These are phyloP conservation scores for Antennarius maculatus DNA, from an alignment of 2,797 vertebrate species.

Conservation along the genomic window DNA sequence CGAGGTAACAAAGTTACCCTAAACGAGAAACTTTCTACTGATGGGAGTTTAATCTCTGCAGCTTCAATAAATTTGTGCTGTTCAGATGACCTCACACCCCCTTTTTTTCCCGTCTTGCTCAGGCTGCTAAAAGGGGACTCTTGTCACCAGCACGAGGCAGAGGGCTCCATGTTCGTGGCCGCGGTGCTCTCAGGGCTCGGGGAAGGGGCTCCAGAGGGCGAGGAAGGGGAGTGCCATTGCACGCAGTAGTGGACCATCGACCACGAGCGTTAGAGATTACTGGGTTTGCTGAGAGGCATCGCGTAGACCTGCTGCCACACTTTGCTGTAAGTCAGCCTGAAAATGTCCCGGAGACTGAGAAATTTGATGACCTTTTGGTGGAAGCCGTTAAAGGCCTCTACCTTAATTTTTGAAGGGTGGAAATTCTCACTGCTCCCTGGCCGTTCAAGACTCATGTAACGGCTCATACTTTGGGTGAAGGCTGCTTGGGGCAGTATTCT, in stretches of 20 bases:
- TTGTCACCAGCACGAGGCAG: constrained; percentile 89
- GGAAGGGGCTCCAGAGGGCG: constrained; percentile 88
- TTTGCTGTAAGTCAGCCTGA: constrained; percentile 90
- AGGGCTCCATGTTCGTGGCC: constrained; percentile 85
- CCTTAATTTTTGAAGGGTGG: neutral
- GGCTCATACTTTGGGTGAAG: neutral
- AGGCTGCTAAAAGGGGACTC: constrained; percentile 96
- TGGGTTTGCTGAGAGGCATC: constrained; percentile 88
- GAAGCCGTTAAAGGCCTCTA: constrained; percentile 9
- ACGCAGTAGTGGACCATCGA: constrained; percentile 93
- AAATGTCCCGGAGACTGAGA: neutral
- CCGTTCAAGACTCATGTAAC: neutral
- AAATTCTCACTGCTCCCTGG: neutral
- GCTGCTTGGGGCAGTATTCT: too few relatives aligned
- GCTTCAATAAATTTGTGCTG: neutral
- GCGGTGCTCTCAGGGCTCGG: constrained; percentile 83
- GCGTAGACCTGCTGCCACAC: constrained; percentile 93
- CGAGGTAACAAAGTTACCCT: constrained; percentile 82
- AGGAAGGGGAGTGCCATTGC: constrained; percentile 84
- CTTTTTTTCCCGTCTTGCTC: constrained; percentile 5
- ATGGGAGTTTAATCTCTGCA: neutral
- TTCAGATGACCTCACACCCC: neutral
- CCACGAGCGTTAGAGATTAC: constrained; percentile 91
- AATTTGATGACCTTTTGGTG: constrained; percentile 4
- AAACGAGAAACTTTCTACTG: neutral